phyloP scores from a whole-genome alignment of 2,888 invertebrate genomes.

The Napeogenes inachia region DNA sequence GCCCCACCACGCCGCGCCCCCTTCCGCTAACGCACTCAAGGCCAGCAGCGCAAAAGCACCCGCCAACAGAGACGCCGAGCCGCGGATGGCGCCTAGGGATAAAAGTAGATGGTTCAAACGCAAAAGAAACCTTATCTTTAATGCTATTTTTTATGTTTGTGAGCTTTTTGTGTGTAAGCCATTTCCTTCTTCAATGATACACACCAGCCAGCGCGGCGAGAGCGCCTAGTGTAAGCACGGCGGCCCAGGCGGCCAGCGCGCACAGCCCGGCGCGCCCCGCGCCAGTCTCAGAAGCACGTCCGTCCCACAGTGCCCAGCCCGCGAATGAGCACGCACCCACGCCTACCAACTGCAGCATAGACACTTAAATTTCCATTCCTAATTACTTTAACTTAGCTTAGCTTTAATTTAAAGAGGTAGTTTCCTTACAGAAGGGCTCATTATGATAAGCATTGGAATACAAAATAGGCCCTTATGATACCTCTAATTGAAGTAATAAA shows the following conservation, averaged over 20 bases:
- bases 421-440: too few relatives aligned
- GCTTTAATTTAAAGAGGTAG: too few relatives aligned
- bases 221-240: slow-evolving; percentile 51
- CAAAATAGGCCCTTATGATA: too few relatives aligned
- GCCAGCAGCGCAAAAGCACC: slow-evolving; percentile 60
- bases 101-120: background rate
- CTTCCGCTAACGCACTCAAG: slow-evolving; percentile 59
- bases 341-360: slow-evolving; percentile 48
- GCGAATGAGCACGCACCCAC: slow-evolving; percentile 51
- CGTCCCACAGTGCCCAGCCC: slow-evolving; percentile 65
- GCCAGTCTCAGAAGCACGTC: slow-evolving; percentile 49
- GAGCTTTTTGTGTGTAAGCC: too few relatives aligned
- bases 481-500: too few relatives aligned
- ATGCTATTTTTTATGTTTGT: background rate
- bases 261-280: slow-evolving; percentile 57
- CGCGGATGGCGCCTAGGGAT: slow-evolving; percentile 44
- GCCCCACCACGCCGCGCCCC: slow-evolving; percentile 65
- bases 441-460: too few relatives aligned
- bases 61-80: slow-evolving; percentile 55
- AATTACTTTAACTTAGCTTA: too few relatives aligned
- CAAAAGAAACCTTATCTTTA: background rate
- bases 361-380: too few relatives aligned
- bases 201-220: slow-evolving; percentile 44
- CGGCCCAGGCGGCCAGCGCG: slow-evolving; percentile 58
- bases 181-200: background rate